Percentiles rank a stretch among this genome's conserved stretches.
phyloP scores from a whole-genome alignment of 2,888 invertebrate species.

The Diloba caeruleocephala region DNA sequence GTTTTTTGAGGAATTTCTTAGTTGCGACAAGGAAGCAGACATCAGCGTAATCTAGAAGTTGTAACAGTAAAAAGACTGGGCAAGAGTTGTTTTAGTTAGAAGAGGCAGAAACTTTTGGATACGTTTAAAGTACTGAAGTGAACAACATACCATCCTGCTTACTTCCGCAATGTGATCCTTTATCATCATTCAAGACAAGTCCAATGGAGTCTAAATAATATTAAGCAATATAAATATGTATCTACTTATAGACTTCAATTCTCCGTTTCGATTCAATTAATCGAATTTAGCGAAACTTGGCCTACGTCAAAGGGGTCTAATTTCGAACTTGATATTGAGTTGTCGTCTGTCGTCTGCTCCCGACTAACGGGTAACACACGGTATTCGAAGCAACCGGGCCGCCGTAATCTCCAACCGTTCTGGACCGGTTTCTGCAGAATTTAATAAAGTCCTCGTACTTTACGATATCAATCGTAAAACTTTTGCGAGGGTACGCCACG shows the following conservation, averaged over 20 bases:
- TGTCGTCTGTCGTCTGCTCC: conserved; percentile 38
- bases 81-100: too few relatives aligned
- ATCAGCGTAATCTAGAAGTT: too few relatives aligned
- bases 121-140: too few relatives aligned
- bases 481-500: conserved; percentile 55
- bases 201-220: too few relatives aligned
- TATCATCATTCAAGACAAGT: too few relatives aligned
- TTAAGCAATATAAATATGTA: too few relatives aligned
- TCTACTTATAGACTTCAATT: conserved; percentile 4
- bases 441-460: conserved; percentile 76
- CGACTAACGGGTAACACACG: conserved; percentile 25
- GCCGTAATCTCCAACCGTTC: conserved; percentile 18
- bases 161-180: too few relatives aligned
- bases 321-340: conserved; percentile 50
- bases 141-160: too few relatives aligned
- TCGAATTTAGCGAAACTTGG: conserved; percentile 37
- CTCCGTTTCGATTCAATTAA: conserved; percentile 15
- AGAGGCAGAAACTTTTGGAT: too few relatives aligned
- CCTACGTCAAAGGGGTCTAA: conserved; percentile 40
- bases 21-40: too few relatives aligned
- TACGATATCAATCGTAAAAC: conserved; percentile 75
- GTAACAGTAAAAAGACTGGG: too few relatives aligned
- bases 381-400: conserved; percentile 34
- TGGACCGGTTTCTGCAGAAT: conserved; percentile 65
- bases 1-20: too few relatives aligned